Evolutionary conservation across 1,140 invertebrate species (phyloP), one percentile per base, ranked within the genome.

Genomic region (Amyelois transitella): DNA sequence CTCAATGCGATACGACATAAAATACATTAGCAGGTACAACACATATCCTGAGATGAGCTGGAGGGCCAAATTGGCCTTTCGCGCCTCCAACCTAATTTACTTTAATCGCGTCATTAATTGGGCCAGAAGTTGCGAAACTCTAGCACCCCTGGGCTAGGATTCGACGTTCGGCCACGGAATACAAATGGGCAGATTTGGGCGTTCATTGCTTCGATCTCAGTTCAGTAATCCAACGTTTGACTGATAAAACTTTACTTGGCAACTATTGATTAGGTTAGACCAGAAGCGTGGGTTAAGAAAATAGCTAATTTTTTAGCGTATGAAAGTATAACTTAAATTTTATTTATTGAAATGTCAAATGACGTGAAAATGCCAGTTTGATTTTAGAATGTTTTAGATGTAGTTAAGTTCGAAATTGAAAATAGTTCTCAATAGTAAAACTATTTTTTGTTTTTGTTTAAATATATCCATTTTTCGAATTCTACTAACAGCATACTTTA

Each of bases 31-130:
- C 48, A 60, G 45, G 55, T 51, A 55, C 60, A 21, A 4, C 55
- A 58, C 52, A 62, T 49, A 64, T 64, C 57, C 19, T 19, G 32
- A 50, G 58, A 53, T 54, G 47, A 54, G 47, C 58, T 45, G 12
- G 17, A 38, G 43, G 53, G 65, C 57, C 56, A 63, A 72, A 76
- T 62, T 59, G 72, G 60, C 58, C 69, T 65, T 76, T 81, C 71
- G 72, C 75, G 73, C 75, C 72, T 78, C 64, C 58, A 61, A 75
- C 57, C 72, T 78, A 81, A 81, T 80, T 80, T 70, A 69, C 66
- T 72, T 75, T 81, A 81, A 84, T 84, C 81, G 77, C 62, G 66
- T 72, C 77, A 84, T 84, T 81, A 84, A 81, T 81, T 75, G 72
- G 75, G 62, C 68, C 57, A 55, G 64, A 67, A 81, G 66, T 83